Evolutionary conservation across 1,140 invertebrate species (phyloP).

Genomic region (Drosophila triauraria): DNA sequence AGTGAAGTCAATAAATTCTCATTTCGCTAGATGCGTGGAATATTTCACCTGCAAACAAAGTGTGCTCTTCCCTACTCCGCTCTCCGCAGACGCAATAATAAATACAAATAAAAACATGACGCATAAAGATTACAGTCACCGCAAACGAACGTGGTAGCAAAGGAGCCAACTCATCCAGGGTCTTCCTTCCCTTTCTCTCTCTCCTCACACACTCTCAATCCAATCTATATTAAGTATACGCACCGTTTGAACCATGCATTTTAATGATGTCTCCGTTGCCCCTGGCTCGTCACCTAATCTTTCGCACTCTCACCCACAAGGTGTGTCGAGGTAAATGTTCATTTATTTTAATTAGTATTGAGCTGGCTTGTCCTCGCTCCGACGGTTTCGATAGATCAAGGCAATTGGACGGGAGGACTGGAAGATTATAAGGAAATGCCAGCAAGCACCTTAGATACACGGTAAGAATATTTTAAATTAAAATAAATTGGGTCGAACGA

Average conservation of each 20-base stretch:
- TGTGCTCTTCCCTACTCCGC: conserved; percentile 25
- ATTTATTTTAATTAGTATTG: conserved; percentile 82
- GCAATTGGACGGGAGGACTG: conserved; percentile 2
- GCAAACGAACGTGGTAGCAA: conserved; percentile 34
- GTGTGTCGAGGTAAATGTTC: conserved; percentile 68
- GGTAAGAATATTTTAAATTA: conserved; percentile 1
- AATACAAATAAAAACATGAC: conserved; percentile 83
- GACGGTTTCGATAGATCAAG: conserved; percentile 42
- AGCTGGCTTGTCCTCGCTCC: conserved; percentile 41
- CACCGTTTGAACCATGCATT: conserved; percentile 81
- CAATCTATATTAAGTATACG: conserved; percentile 82
- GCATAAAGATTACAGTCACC: conserved; percentile 74
- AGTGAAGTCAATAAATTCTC: conserved; percentile 80
- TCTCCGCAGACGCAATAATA: conserved; percentile 68
- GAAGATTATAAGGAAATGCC: conserved; percentile 25
- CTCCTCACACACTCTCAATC: conserved; percentile 13
- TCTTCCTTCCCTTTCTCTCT: background rate
- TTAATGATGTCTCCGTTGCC: conserved; percentile 72
- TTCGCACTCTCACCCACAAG: conserved; percentile 26
- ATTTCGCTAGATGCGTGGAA: conserved; percentile 66
- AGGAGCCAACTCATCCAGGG: conserved; percentile 38
- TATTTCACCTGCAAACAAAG: conserved; percentile 77
- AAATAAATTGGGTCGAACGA: background rate
- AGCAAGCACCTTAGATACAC: conserved; percentile 30
- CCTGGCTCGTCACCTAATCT: conserved; percentile 47